phyloP scores from a whole-genome alignment of 2,113 vertebrate species.

The Planiliza haematocheilus region DNA sequence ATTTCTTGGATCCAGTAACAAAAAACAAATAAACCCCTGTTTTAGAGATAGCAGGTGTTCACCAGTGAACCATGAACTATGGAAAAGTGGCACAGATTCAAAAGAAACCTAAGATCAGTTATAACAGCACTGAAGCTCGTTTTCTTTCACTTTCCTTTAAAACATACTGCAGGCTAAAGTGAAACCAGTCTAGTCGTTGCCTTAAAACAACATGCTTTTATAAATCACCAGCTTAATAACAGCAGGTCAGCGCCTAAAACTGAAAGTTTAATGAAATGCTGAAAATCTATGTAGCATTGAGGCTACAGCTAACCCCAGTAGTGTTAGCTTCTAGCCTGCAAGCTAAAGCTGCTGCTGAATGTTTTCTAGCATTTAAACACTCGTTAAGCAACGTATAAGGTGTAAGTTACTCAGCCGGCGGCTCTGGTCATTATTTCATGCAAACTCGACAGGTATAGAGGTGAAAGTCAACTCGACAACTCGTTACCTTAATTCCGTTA shows the following conservation, averaged over 20 bases:
- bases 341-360: constrained; percentile 36
- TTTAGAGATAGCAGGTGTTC: not conserved
- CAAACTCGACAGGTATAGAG: rapidly evolving
- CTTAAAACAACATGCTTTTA: no score
- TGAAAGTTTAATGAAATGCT: not conserved
- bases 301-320: constrained; percentile 20
- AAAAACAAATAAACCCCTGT: no score
- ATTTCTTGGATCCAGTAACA: no score
- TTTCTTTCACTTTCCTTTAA: constrained; percentile 25
- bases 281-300: not conserved
- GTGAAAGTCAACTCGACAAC: constrained; percentile 1
- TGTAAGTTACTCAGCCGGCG: rapidly evolving
- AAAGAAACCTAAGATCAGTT: not conserved
- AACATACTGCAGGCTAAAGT: no score
- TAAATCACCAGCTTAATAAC: not conserved
- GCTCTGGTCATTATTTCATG: not conserved
- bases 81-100: constrained; percentile 1
- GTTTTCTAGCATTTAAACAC: not conserved
- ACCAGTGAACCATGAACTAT: not conserved
- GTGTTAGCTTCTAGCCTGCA: constrained; percentile 61
- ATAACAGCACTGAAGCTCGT: not conserved
- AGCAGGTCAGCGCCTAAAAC: not conserved
- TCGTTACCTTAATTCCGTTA: constrained; percentile 59
- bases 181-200: not conserved
- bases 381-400: not conserved